Percentiles rank a stretch among this genome's conserved stretches.
Evolutionary conservation across 2,113 vertebrate species (phyloP).

Genomic region (Arenaria interpres): DNA sequence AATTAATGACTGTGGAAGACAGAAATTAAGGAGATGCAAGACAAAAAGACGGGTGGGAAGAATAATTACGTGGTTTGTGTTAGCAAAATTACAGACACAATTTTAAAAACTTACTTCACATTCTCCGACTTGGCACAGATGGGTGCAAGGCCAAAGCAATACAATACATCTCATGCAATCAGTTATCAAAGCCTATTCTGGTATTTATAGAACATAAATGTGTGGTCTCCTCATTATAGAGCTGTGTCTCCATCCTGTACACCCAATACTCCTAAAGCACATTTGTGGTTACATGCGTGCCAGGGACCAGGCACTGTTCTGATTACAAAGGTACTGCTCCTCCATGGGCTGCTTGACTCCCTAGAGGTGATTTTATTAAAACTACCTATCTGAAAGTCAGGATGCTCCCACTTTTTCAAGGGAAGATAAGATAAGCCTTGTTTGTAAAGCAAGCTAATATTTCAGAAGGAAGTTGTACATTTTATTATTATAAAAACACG

Average conservation of each 20-base stretch:
- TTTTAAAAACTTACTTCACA: background rate
- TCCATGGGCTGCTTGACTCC: background rate
- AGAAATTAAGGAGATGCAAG: background rate
- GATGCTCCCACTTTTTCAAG: background rate
- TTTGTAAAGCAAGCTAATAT: background rate
- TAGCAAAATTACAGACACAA: background rate
- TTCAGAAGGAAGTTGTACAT: background rate
- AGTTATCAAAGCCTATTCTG: background rate
- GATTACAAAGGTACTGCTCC: background rate
- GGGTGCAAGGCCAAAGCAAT: background rate
- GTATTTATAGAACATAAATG: background rate
- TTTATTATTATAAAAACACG: background rate
- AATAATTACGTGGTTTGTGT: background rate
- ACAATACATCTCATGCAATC: background rate
- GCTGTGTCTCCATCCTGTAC: background rate
- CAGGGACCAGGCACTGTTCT: background rate
- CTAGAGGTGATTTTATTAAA: background rate
- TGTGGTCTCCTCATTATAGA: background rate
- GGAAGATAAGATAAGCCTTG: background rate
- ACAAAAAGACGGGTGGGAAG: background rate
- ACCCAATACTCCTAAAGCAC: background rate
- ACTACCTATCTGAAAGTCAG: background rate
- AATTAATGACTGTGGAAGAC: background rate
- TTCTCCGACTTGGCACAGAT: background rate
- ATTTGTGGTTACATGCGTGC: background rate